A percentile compares a stretch with the other conserved stretches of the same genome.
Evolutionary conservation across 2,888 invertebrate genomes (phyloP).

Genomic region (Thymelicus acteon): DNA sequence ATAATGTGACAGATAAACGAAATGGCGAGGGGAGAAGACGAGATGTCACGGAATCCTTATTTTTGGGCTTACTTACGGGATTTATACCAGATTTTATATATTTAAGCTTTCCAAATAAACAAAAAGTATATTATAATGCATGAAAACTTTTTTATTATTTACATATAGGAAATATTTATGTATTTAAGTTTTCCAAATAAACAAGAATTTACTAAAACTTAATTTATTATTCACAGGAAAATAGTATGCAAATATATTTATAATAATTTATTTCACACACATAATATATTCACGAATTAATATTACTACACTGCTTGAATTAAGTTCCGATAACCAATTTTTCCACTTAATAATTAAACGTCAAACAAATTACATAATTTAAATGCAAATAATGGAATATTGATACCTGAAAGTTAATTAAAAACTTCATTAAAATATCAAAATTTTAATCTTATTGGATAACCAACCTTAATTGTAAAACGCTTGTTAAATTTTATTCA

Average conservation of each 20-base stretch:
- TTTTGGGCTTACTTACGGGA: conserved; percentile 25
- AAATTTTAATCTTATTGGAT: conserved; percentile 25
- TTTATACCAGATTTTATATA: conserved; percentile 35
- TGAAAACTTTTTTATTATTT: too few relatives aligned
- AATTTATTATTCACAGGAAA: too few relatives aligned
- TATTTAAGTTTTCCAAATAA: conserved; percentile 19
- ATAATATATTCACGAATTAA: not conserved
- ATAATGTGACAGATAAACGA: conserved; percentile 58
- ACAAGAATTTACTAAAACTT: too few relatives aligned
- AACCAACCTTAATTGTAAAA: conserved; percentile 38
- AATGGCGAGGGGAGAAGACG: conserved; percentile 38
- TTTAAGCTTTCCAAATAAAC: conserved; percentile 15
- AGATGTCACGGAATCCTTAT: conserved; percentile 34
- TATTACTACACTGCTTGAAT: not conserved
- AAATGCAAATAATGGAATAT: not conserved
- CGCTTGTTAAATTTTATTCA: conserved; percentile 45
- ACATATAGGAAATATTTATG: conserved; percentile 8
- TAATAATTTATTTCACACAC: too few relatives aligned
- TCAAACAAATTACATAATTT: not conserved
- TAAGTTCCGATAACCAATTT: not conserved
- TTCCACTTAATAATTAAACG: not conserved
- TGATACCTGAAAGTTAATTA: conserved; percentile 1
- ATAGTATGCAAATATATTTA: too few relatives aligned
- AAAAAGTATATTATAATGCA: too few relatives aligned
- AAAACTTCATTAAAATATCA: conserved; percentile 3